Evolutionary conservation across 2,888 invertebrate genomes (phyloP).

Genomic region (Caenorhabditis zanzibari): DNA sequence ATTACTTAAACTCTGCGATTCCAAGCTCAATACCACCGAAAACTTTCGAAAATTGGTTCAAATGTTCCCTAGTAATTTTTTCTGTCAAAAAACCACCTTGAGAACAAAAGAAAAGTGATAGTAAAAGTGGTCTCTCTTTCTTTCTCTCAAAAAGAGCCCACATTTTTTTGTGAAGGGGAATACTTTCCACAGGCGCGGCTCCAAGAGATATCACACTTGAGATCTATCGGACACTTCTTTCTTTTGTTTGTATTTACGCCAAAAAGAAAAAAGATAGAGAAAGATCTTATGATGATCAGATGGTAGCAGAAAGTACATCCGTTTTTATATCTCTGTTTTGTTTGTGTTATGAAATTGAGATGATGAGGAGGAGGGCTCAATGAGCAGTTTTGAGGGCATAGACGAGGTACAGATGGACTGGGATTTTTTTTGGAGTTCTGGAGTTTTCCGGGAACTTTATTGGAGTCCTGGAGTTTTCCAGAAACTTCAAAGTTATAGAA

Average conservation of each 20-base stretch:
- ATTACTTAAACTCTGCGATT: no score
- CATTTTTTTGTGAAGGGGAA: no score
- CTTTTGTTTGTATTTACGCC: slow-evolving; percentile 1
- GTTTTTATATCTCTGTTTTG: not conserved
- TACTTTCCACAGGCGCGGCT: not conserved
- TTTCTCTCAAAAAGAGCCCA: slow-evolving; percentile 1
- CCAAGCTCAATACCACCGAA: no score
- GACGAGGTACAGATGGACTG: no score
- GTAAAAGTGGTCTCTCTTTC: not conserved
- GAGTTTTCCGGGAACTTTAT: no score
- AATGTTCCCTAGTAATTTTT: no score
- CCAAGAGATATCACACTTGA: slow-evolving; percentile 22
- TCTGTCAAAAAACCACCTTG: no score
- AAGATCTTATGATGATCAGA: not conserved
- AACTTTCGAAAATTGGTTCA: no score
- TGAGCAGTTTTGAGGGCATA: no score
- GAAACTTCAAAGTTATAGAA: no score
- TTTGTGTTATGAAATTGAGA: not conserved
- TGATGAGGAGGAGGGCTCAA: not conserved
- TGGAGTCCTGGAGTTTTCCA: no score
- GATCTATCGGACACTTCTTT: slow-evolving; percentile 25
- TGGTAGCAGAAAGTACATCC: not conserved
- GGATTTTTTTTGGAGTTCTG: no score
- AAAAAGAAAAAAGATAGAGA: not conserved
- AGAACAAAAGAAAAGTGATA: slow-evolving; percentile 21